Evolutionary conservation across 2,113 vertebrate genomes (phyloP), one percentile per base, ranked within the genome.

Genomic region (Terrapene triunguis): DNA sequence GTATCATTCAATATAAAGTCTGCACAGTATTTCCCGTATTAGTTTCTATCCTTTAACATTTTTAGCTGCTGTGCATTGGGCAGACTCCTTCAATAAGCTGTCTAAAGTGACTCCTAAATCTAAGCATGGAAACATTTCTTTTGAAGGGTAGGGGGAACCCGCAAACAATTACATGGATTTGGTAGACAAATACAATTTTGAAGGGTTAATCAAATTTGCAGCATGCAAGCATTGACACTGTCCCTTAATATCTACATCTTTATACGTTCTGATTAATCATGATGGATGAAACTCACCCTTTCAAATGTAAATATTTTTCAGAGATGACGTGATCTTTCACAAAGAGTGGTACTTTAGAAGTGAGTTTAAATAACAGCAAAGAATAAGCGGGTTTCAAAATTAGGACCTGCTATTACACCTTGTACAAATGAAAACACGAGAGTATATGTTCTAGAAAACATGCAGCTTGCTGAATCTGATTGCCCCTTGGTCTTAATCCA

Each of bases 401-500:
- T 74, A 44, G 42, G 24, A 19, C 80, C 83, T 85, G 27, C 47
- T 8, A 16, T 25, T 85, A 8, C 9, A 48, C 5, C 38, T n/a
- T 51, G 25, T 6, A 3, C 14, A 6, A 51, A 10, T 65, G 76
- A 51, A 47, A 35, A 69, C 42, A 10, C 10, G 32, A 84, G 17
- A 17, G 35, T n/a, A n/a, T 62, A 62, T 59, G 47, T 65, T 50
- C 11, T 93, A 95, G 38, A 89, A 84, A 81, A 93, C 78, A 87
- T 22, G 57, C 10, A 84, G 91, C 74, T 78, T 92, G 82, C 69
- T 55, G 83, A 9, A 81, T 95, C 76, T 62, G 87, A n/a, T 54
- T 93, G 87, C 94, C 79, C 83, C 84, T 80, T 47, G 54, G 16
- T 54, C 16, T 82, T n/a, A 54, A 92, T 89, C 54, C 55, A 93